Evolutionary conservation across 2,113 vertebrate genomes (phyloP).

Genomic region (Embiotoca jacksoni): DNA sequence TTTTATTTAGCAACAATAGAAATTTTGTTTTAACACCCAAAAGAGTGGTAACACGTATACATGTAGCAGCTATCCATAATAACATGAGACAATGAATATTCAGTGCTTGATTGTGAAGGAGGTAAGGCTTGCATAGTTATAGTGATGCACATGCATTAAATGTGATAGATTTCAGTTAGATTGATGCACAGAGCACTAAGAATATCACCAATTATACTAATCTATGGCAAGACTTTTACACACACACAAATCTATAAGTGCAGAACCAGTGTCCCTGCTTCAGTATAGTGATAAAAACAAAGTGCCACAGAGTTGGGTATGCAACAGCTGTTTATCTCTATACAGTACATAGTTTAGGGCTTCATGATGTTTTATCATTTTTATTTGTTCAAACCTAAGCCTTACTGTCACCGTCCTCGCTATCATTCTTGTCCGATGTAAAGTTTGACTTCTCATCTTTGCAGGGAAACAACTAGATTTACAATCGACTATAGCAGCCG

Average conservation of each 20-base stretch:
- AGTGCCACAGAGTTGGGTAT: slow-evolving; percentile 39
- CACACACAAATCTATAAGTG: slow-evolving; percentile 32
- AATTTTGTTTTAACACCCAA: slow-evolving; percentile 68
- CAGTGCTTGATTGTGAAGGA: slow-evolving; percentile 51
- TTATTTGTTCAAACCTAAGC: not conserved
- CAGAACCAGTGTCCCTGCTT: slow-evolving; percentile 39
- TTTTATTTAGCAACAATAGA: slow-evolving; percentile 84
- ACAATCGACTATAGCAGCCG: slow-evolving; percentile 10
- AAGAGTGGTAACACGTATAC: slow-evolving; percentile 23
- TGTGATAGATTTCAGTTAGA: slow-evolving; percentile 35
- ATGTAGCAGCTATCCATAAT: slow-evolving; percentile 53
- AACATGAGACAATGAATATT: slow-evolving; percentile 37
- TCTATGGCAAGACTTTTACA: slow-evolving; percentile 49
- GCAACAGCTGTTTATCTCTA: slow-evolving; percentile 16
- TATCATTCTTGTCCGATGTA: not conserved
- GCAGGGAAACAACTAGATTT: slow-evolving; percentile 17
- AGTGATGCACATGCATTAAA: slow-evolving; percentile 66
- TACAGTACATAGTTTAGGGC: slow-evolving; percentile 29
- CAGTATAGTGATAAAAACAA: slow-evolving; percentile 37
- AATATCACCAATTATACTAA: slow-evolving; percentile 30
- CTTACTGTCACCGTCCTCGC: not conserved
- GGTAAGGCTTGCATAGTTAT: slow-evolving; percentile 75
- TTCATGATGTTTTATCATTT: slow-evolving; percentile 19
- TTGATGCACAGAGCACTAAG: slow-evolving; percentile 35
- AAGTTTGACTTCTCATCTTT: slow-evolving; percentile 8